Percentiles rank a stretch among this genome's conserved stretches.
These are phyloP conservation scores for Scarus forsteni DNA, from an alignment of 2,797 vertebrate species.

Conservation along the genomic window DNA sequence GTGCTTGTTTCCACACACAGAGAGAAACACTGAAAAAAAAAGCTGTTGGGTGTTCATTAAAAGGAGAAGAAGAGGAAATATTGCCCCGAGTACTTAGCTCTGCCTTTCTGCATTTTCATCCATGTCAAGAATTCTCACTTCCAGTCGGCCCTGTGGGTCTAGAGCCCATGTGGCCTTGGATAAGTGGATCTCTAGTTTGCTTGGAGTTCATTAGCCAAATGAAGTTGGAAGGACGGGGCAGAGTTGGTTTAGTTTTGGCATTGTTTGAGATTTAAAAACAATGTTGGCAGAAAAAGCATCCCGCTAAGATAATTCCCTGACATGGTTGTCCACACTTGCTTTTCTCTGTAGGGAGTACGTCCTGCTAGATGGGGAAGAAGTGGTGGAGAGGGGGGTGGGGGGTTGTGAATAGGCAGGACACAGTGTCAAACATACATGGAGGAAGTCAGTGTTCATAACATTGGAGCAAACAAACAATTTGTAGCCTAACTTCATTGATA, in stretches of 20 bases:
- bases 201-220: slow-evolving; percentile 38
- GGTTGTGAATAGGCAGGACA: too few relatives aligned
- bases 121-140: slow-evolving; percentile 46
- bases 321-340: too few relatives aligned
- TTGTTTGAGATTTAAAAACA: neutral
- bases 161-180: slow-evolving; percentile 21
- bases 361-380: too few relatives aligned
- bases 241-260: slow-evolving; percentile 11
- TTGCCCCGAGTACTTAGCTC: slow-evolving; percentile 45
- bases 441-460: too few relatives aligned
- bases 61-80: slow-evolving; percentile 4
- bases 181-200: slow-evolving; percentile 41
- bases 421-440: too few relatives aligned
- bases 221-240: slow-evolving; percentile 10
- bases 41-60: slow-evolving; percentile 48
- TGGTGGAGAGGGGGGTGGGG: too few relatives aligned
- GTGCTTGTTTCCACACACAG: neutral
- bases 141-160: slow-evolving; percentile 47
- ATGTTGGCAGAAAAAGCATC: too few relatives aligned
- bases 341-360: too few relatives aligned
- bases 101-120: slow-evolving; percentile 54
- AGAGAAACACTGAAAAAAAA: slow-evolving; percentile 27
- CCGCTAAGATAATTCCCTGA: too few relatives aligned
- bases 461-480: too few relatives aligned
- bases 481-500: too few relatives aligned